Percentiles rank a stretch among this genome's conserved stretches.
Conservation (phyloP, 1,140 invertebrate species). For the Pogonomyrmex barbatus region DNA sequence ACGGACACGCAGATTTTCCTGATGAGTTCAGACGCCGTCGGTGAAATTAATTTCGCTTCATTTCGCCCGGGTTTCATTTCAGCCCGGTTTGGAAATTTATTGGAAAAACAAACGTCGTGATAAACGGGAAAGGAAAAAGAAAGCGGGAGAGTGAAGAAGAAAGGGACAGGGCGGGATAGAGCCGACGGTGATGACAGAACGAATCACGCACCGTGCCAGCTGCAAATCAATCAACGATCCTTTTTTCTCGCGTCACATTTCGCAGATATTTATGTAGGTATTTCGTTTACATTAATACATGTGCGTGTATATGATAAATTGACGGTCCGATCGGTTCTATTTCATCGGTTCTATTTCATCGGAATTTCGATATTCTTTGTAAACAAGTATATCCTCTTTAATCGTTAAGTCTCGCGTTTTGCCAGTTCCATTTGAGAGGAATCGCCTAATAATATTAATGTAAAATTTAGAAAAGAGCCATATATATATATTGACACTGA, state of each 20-base stretch:
- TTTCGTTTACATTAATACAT: slow-evolving; percentile 42
- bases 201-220: slow-evolving; percentile 21
- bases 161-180: slow-evolving; percentile 15
- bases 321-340: not conserved
- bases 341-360: not conserved
- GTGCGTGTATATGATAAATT: not conserved
- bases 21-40: slow-evolving; percentile 74
- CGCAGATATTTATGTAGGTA: slow-evolving; percentile 45
- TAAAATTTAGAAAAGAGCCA: not conserved
- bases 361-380: not conserved
- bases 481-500: not conserved
- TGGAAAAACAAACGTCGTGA: slow-evolving; percentile 55
- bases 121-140: slow-evolving; percentile 57
- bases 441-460: not conserved
- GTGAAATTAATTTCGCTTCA: slow-evolving; percentile 76
- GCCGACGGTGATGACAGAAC: slow-evolving; percentile 40
- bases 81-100: slow-evolving; percentile 60
- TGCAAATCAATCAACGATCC: slow-evolving; percentile 59
- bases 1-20: slow-evolving; percentile 68
- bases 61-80: slow-evolving; percentile 62
- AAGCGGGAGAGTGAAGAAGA: not conserved
- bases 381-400: slow-evolving; percentile 38
- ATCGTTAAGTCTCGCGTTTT: slow-evolving; percentile 13
- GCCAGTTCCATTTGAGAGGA: not conserved
- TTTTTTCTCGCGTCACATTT: slow-evolving; percentile 26